Base-by-base conservation (phyloP, 53 echinoderm and acorn worm genomes). In the Paracentrotus lividus region DNA sequence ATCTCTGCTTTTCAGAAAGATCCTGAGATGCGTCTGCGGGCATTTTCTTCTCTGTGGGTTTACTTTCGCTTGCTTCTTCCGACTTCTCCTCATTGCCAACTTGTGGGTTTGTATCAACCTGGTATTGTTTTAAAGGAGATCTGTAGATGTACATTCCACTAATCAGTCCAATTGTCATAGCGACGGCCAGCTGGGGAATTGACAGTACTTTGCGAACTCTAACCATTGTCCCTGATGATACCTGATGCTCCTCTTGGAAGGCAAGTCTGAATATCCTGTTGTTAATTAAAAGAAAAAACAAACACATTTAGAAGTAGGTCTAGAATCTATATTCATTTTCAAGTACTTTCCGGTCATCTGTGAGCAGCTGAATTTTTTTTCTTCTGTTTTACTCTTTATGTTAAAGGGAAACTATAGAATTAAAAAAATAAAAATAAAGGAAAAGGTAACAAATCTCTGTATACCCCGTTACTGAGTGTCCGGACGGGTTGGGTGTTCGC, bases 111-210 rank as follows among this genome's bases (percentile, higher is more conserved):
- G 81, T 92, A 53, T 92, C 58, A 24, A 56, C 32, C 26, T 92
- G 38, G 81, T 92, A 78, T 13, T 78, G 92, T 52, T 92, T 56
- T 15, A 92, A 53, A 24, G 81, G 92, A 14, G 92, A 42, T 42
- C 92, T 53, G 59, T 92, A 92, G 92, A 92, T 92, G 92, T 92
- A 92, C 15, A 92, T 34, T 14, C 92, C 92, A 42, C 92, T 92
- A 13, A 55, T 58, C 43, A 92, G n/a, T 33, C 92, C 92, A 6
- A 92, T 1, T 26, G 51, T 34, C 32, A 78, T 5, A 21, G 92
- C 92, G 23, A 92, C 78, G 13, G 92, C 51, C 78, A 92, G 23
- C 44, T 92, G 92, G 12, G 92, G 92, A 23, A 92, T 5, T 8
- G 77, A 78, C 43, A 92, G 92, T 3, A 56, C 27, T 58, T 92